Evolutionary conservation across 2,113 vertebrate genomes (phyloP).

Genomic region (Ceuthmochares aereus): DNA sequence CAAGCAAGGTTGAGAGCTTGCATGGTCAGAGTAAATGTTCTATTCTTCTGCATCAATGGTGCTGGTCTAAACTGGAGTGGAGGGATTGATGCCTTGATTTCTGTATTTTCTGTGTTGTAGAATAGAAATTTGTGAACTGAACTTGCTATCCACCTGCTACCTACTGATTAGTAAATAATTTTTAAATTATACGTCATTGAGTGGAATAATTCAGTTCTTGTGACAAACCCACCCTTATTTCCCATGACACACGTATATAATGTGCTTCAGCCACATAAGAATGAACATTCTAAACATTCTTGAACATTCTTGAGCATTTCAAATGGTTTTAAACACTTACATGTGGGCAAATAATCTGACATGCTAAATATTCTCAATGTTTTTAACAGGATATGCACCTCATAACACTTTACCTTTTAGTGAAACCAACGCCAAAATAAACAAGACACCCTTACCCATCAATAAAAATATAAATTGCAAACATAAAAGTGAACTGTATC

Average conservation of each 20-base stretch:
- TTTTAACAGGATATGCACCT: neutral
- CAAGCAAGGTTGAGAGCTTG: neutral
- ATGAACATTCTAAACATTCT: neutral
- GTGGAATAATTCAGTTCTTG: neutral
- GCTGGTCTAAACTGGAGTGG: neutral
- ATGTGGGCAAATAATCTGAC: neutral
- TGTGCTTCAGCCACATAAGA: neutral
- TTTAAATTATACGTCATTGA: neutral
- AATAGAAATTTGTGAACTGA: neutral
- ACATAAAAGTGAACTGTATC: neutral
- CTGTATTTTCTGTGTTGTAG: neutral
- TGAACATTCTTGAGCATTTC: neutral
- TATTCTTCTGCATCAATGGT: neutral
- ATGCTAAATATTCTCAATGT: neutral
- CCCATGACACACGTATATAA: rapidly evolving
- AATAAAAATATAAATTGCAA: neutral
- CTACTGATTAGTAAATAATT: neutral
- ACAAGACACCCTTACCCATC: neutral
- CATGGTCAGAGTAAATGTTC: neutral
- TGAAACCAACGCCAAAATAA: neutral
- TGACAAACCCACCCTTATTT: neutral
- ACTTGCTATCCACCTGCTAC: neutral
- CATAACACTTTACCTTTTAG: neutral
- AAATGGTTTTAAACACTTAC: neutral
- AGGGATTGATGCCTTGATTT: neutral